phyloP scores from a whole-genome alignment of 1,140 invertebrate genomes.

The Acyrthosiphon pisum region DNA sequence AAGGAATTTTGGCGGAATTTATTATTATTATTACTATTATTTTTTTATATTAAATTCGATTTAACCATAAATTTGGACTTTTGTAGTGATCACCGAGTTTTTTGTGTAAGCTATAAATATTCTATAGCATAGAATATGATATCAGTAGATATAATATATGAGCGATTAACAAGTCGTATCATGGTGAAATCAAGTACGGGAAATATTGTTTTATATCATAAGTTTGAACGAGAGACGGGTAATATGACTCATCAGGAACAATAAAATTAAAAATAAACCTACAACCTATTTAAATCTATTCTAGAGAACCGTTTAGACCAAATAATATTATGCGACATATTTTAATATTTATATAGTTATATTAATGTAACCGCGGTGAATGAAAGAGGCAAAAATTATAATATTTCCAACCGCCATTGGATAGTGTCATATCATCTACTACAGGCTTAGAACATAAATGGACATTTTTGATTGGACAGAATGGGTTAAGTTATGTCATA shows the following conservation, averaged over 20 bases:
- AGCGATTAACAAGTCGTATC: neutral
- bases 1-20: constrained; percentile 14
- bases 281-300: neutral
- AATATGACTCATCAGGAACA: neutral
- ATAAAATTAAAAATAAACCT: neutral
- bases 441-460: neutral
- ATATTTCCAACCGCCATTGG: neutral
- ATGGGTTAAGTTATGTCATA: neutral
- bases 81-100: neutral
- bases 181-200: neutral
- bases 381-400: neutral
- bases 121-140: neutral
- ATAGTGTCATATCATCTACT: neutral
- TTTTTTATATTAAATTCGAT: neutral
- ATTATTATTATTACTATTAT: neutral
- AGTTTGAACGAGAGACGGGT: neutral
- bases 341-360: neutral
- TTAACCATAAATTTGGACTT: neutral
- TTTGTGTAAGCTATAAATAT: neutral
- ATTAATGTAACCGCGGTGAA: neutral
- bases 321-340: neutral
- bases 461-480: neutral
- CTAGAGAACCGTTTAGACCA: neutral
- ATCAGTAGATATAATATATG: neutral
- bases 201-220: neutral